phyloP scores from a whole-genome alignment of 2,888 invertebrate species.

The Temnothorax ravouxi region DNA sequence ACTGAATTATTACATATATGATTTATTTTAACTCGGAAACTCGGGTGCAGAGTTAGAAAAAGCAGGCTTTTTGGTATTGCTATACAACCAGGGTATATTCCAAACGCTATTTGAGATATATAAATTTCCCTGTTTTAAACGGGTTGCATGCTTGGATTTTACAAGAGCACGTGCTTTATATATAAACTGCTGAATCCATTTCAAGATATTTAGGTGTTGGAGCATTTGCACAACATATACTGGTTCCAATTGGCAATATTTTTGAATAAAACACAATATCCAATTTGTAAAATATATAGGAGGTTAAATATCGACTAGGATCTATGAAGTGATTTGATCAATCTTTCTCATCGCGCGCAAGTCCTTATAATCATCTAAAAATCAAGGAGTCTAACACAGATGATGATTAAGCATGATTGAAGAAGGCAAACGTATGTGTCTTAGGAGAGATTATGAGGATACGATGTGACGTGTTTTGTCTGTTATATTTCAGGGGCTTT shows the following conservation, averaged over 20 bases:
- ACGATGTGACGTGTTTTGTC: slow-evolving; percentile 86
- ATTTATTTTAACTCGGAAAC: neutral
- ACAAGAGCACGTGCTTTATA: slow-evolving; percentile 49
- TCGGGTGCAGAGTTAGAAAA: neutral
- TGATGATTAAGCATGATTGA: slow-evolving; percentile 83
- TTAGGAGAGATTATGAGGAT: slow-evolving; percentile 83
- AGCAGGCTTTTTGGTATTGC: slow-evolving; percentile 27
- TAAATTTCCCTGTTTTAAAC: slow-evolving; percentile 41
- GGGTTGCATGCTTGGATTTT: slow-evolving; percentile 69
- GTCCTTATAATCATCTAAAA: slow-evolving; percentile 54
- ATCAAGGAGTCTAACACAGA: slow-evolving; percentile 65
- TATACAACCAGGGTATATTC: slow-evolving; percentile 31
- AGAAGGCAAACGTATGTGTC: slow-evolving; percentile 82
- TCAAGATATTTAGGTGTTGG: slow-evolving; percentile 52
- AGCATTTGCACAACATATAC: slow-evolving; percentile 38
- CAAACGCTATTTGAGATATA: slow-evolving; percentile 31
- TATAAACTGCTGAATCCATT: slow-evolving; percentile 51
- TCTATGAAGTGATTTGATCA: slow-evolving; percentile 34
- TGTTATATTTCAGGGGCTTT: slow-evolving; percentile 94
- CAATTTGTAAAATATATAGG: slow-evolving; percentile 37
- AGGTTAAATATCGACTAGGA: slow-evolving; percentile 37
- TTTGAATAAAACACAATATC: slow-evolving; percentile 35
- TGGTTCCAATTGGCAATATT: slow-evolving; percentile 35
- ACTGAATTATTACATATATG: neutral
- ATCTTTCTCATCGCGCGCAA: slow-evolving; percentile 31